These are phyloP conservation scores for Cygnus buccinator DNA, from an alignment of 2,113 vertebrate species.

Conservation along the genomic window DNA sequence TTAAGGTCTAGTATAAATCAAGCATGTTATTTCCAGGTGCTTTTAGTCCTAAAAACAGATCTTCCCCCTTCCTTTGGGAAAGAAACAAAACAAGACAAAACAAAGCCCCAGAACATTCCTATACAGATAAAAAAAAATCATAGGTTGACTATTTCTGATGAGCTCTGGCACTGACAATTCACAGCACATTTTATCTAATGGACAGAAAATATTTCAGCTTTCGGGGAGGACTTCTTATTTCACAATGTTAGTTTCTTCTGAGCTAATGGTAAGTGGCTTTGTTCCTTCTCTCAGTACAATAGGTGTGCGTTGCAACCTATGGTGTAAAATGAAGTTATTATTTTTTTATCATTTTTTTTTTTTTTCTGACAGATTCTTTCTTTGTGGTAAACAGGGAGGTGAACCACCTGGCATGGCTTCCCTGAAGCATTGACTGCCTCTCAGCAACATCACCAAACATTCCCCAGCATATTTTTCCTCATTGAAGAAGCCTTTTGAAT, in stretches of 20 bases:
- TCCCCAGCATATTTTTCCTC: neutral
- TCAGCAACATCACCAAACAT: neutral
- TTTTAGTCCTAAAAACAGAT: conserved; percentile 46
- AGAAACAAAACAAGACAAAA: conserved; percentile 50
- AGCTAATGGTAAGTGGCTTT: neutral
- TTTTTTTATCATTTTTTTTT: neutral
- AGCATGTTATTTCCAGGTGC: conserved; percentile 52
- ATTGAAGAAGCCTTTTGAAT: neutral
- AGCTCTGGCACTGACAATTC: neutral
- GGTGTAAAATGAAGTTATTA: neutral
- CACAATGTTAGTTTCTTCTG: neutral
- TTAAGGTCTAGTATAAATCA: conserved; percentile 36
- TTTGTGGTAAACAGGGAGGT: neutral
- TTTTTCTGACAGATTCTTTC: neutral
- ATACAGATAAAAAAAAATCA: conserved; percentile 43
- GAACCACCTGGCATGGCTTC: neutral
- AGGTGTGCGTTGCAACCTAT: neutral
- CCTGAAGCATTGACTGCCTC: neutral
- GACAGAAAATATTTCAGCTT: conserved; percentile 23
- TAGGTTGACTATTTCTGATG: neutral
- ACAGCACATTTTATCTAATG: neutral
- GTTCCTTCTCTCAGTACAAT: neutral
- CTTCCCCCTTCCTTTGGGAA: conserved; percentile 21
- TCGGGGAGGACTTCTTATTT: neutral
- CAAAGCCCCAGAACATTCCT: conserved; percentile 46